A percentile compares a stretch with the other conserved stretches of the same genome.
Evolutionary conservation across 1,140 invertebrate species (phyloP).

Genomic region (Drosophila murphyi): DNA sequence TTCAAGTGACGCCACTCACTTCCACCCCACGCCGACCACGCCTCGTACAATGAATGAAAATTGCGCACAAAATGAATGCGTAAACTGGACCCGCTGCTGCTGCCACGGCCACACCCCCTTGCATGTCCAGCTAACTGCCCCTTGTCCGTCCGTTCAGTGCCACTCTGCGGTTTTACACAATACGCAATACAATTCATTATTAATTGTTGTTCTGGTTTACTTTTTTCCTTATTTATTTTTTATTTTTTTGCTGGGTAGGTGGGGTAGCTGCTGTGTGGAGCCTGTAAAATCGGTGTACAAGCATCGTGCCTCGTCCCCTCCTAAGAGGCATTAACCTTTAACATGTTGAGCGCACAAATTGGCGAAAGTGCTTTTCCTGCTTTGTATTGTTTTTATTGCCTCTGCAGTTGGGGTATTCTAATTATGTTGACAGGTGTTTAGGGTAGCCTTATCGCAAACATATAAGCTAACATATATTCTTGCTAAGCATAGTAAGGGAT

Average conservation of each 20-base stretch:
- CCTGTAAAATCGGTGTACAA: not conserved
- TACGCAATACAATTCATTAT: slow-evolving; percentile 82
- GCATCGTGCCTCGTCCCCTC: not conserved
- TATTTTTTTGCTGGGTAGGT: not conserved
- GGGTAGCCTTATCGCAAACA: not conserved
- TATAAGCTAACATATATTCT: no score
- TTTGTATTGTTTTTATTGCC: slow-evolving; percentile 1
- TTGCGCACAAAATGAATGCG: slow-evolving; percentile 66
- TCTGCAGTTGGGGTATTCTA: slow-evolving; percentile 13
- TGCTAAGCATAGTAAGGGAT: not conserved
- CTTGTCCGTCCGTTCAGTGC: slow-evolving; percentile 5
- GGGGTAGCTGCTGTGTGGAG: slow-evolving; percentile 7
- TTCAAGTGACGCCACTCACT: slow-evolving; percentile 39
- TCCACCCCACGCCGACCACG: not conserved
- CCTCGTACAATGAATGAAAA: slow-evolving; percentile 34
- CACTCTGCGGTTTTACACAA: slow-evolving; percentile 71
- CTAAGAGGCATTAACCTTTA: slow-evolving; percentile 65
- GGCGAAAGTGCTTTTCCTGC: slow-evolving; percentile 12
- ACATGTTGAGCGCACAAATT: slow-evolving; percentile 41
- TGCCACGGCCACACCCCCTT: not conserved
- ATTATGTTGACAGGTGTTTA: not conserved
- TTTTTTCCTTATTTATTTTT: slow-evolving; percentile 33
- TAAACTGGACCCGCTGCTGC: slow-evolving; percentile 53
- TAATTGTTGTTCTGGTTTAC: slow-evolving; percentile 78
- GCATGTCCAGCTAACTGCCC: not conserved